These are phyloP conservation scores for Ptychadena robeensis DNA, from an alignment of 2,797 vertebrate species.

Conservation along the genomic window DNA sequence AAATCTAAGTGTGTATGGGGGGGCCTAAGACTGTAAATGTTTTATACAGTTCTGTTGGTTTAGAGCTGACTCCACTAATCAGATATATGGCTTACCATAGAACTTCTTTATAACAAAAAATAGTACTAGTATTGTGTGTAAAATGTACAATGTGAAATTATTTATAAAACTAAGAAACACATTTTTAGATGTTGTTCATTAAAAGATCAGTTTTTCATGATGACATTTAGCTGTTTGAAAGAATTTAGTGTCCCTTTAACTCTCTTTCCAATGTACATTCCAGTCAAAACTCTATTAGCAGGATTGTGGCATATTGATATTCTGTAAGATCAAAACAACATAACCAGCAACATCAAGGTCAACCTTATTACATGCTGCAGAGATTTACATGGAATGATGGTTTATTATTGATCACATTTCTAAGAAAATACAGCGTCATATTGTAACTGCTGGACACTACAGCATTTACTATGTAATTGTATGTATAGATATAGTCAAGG, in stretches of 20 bases:
- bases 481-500: too few species aligned
- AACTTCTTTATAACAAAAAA: too few species aligned
- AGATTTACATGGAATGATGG: constrained; percentile 16
- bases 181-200: neutral
- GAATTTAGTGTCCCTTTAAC: neutral
- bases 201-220: neutral
- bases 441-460: neutral
- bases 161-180: neutral
- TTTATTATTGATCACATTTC: constrained; percentile 14
- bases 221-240: neutral
- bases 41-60: too few species aligned
- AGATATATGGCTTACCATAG: too few species aligned
- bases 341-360: constrained; percentile 31
- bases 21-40: too few species aligned
- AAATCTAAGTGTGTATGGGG: too few species aligned
- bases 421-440: constrained; percentile 18
- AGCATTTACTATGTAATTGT: too few species aligned
- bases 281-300: neutral
- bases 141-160: neutral
- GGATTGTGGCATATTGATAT: constrained; percentile 29
- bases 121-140: too few species aligned
- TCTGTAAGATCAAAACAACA: constrained; percentile 35
- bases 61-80: too few species aligned
- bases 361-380: constrained; percentile 11
- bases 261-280: neutral